These are phyloP conservation scores for Heteronetta atricapilla DNA, from an alignment of 2,113 vertebrate genomes.

Conservation along the genomic window DNA sequence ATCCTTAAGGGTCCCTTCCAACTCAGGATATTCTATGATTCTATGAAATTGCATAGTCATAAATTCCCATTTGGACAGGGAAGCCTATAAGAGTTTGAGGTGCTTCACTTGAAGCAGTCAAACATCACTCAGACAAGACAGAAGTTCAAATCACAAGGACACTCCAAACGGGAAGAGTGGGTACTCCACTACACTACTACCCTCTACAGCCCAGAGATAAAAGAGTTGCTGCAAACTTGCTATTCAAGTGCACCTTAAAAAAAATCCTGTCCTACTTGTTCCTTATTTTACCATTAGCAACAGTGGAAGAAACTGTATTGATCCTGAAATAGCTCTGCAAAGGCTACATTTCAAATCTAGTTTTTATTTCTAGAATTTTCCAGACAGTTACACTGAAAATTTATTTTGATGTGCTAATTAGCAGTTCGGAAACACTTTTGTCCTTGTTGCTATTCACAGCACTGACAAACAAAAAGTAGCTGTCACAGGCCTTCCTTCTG, in stretches of 20 bases:
- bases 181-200: background rate
- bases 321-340: background rate
- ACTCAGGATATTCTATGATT: no score
- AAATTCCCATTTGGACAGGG: background rate
- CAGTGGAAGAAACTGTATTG: background rate
- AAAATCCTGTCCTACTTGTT: background rate
- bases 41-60: fast-evolving
- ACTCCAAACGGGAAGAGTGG: fast-evolving
- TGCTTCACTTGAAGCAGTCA: background rate
- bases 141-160: background rate
- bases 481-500: background rate
- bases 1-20: no score
- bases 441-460: background rate
- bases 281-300: background rate
- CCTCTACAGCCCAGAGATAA: background rate
- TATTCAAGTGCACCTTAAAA: background rate
- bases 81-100: background rate
- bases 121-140: background rate
- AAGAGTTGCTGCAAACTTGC: fast-evolving
- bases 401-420: background rate
- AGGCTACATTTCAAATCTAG: background rate
- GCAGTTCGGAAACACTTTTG: background rate
- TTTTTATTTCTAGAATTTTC: background rate
- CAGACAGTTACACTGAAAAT: no score
- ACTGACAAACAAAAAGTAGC: background rate